These are phyloP conservation scores for Aselliscus stoliczkanus DNA, from an alignment of 2,797 vertebrate species.

Conservation along the genomic window DNA sequence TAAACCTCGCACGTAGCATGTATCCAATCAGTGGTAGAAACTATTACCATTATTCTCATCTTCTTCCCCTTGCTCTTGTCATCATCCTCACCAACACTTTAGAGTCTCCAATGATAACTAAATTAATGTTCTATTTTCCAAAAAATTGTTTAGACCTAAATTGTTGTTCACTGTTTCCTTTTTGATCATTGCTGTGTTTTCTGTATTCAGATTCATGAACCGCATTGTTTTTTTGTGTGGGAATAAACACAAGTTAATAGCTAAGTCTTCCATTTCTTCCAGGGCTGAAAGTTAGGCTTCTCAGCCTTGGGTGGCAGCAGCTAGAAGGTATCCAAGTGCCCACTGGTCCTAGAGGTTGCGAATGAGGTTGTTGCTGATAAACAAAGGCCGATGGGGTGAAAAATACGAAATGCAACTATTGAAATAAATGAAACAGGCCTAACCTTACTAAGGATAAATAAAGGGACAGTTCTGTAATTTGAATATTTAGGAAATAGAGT, in stretches of 20 bases:
- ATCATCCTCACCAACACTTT: not conserved
- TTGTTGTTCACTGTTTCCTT: not conserved
- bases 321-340: not conserved
- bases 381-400: not conserved
- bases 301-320: not conserved
- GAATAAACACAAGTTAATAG: not conserved
- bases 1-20: not conserved
- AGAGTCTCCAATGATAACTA: not conserved
- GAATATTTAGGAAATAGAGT: constrained; percentile 13
- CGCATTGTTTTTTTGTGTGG: not conserved
- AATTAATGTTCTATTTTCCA: constrained; percentile 1
- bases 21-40: not conserved
- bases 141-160: not conserved
- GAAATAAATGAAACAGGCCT: not conserved
- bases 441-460: not conserved
- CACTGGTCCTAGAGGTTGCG: not conserved
- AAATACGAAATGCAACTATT: not conserved
- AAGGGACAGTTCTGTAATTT: not conserved
- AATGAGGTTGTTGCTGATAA: not conserved
- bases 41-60: not conserved
- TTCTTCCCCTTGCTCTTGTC: not conserved
- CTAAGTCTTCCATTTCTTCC: not conserved
- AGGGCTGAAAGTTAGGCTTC: not conserved
- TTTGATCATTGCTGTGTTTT: not conserved
- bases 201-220: not conserved